These are phyloP conservation scores for Craniophora ligustri DNA, from an alignment of 2,888 invertebrate genomes.

Conservation along the genomic window DNA sequence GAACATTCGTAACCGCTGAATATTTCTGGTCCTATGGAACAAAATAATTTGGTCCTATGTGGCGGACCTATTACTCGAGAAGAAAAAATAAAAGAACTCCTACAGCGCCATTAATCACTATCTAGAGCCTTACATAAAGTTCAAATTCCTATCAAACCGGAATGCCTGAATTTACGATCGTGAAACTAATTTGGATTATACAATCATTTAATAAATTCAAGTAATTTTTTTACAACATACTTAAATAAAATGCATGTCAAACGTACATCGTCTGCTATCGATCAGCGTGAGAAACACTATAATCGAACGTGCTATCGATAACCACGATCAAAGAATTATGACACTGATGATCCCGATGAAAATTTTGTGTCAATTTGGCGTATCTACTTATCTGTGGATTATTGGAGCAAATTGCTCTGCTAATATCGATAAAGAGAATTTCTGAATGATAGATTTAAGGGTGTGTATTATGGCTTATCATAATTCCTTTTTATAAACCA, in stretches of 20 bases:
- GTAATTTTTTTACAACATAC: background rate
- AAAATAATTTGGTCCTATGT: background rate
- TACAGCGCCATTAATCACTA: no score
- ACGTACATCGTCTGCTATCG: slow-evolving; percentile 3
- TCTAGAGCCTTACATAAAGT: no score
- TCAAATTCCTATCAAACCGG: background rate
- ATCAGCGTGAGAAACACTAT: slow-evolving; percentile 39
- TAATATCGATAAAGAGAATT: slow-evolving; percentile 22
- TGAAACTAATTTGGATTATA: background rate
- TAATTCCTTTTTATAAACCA: background rate
- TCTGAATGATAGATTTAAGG: slow-evolving; percentile 6
- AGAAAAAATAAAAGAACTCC: no score
- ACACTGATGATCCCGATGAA: slow-evolving; percentile 10
- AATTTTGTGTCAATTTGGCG: slow-evolving; percentile 26
- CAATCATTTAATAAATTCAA: background rate
- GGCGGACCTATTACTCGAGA: background rate
- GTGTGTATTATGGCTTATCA: background rate
- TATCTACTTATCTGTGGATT: slow-evolving; percentile 20
- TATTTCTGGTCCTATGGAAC: background rate
- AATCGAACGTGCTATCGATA: slow-evolving; percentile 30
- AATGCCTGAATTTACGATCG: background rate
- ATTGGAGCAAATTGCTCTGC: slow-evolving; percentile 26
- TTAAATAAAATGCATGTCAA: slow-evolving; percentile 2
- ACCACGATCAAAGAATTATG: slow-evolving; percentile 7
- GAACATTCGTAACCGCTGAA: no score